A percentile compares a stretch with the other conserved stretches of the same genome.
Evolutionary conservation across 2,113 vertebrate genomes (phyloP).

Genomic region (Apteryx owenii): DNA sequence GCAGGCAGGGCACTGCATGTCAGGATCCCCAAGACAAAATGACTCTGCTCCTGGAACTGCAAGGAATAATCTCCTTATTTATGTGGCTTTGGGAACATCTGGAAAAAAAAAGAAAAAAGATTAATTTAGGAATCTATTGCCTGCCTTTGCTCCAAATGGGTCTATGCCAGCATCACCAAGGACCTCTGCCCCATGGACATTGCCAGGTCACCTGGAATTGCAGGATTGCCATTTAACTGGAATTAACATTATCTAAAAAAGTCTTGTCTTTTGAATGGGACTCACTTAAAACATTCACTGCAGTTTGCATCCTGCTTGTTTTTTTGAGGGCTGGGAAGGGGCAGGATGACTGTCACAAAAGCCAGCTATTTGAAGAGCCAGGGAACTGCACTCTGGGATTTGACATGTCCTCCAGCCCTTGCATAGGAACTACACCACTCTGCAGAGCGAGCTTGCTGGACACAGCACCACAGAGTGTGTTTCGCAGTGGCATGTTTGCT

Average conservation of each 20-base stretch:
- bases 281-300: not conserved
- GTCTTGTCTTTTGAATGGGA: not conserved
- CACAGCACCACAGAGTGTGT: not conserved
- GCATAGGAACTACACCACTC: rapidly evolving
- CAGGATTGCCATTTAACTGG: not conserved
- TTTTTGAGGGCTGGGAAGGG: not conserved
- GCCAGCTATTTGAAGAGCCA: not conserved
- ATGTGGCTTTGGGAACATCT: not conserved
- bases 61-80: not conserved
- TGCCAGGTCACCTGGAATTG: not conserved
- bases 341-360: not conserved
- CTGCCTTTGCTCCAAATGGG: not conserved
- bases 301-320: not conserved
- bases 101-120: not conserved
- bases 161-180: not conserved
- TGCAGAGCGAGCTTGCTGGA: not conserved
- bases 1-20: not conserved
- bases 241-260: not conserved
- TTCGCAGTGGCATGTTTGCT: not conserved
- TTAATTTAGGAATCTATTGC: not conserved
- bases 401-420: rapidly evolving
- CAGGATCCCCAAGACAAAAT: not conserved
- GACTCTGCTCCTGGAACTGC: not conserved
- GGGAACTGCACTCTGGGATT: not conserved
- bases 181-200: not conserved